phyloP scores from a whole-genome alignment of 1,140 invertebrate genomes.

The Vanessa tameamea region DNA sequence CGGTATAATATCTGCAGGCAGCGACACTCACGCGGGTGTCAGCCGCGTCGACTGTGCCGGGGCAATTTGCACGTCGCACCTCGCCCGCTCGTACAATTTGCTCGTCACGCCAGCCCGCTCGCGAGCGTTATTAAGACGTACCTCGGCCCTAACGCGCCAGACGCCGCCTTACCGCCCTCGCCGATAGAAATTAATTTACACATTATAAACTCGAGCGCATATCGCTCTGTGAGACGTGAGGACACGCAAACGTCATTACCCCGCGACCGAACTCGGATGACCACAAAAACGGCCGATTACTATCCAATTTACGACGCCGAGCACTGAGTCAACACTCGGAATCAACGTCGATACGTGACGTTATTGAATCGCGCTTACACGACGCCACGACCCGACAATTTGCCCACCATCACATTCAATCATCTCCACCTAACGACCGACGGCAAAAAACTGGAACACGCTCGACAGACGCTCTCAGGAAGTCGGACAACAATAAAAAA shows the following conservation, averaged over 20 bases:
- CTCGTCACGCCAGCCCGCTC: slow-evolving; percentile 59
- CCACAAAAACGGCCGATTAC: slow-evolving; percentile 57
- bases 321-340: slow-evolving; percentile 57
- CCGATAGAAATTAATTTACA: slow-evolving; percentile 70
- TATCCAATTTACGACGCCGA: slow-evolving; percentile 49
- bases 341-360: slow-evolving; percentile 55
- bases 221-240: slow-evolving; percentile 26
- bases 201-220: slow-evolving; percentile 37
- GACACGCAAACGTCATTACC: slow-evolving; percentile 29
- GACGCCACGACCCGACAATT: slow-evolving; percentile 55
- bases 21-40: slow-evolving; percentile 45
- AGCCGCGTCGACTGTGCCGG: slow-evolving; percentile 39
- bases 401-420: slow-evolving; percentile 76
- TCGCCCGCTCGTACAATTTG: slow-evolving; percentile 58
- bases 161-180: slow-evolving; percentile 41
- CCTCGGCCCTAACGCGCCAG: slow-evolving; percentile 50
- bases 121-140: slow-evolving; percentile 57
- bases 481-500: slow-evolving; percentile 77
- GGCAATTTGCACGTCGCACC: slow-evolving; percentile 70
- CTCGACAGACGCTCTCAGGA: slow-evolving; percentile 73
- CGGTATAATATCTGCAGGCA: slow-evolving; percentile 8
- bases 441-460: slow-evolving; percentile 61
- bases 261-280: slow-evolving; percentile 18
- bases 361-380: slow-evolving; percentile 38
- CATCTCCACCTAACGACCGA: slow-evolving; percentile 68